Evolutionary conservation across 1,140 invertebrate species (phyloP).

Genomic region (Amphibalanus amphitrite): DNA sequence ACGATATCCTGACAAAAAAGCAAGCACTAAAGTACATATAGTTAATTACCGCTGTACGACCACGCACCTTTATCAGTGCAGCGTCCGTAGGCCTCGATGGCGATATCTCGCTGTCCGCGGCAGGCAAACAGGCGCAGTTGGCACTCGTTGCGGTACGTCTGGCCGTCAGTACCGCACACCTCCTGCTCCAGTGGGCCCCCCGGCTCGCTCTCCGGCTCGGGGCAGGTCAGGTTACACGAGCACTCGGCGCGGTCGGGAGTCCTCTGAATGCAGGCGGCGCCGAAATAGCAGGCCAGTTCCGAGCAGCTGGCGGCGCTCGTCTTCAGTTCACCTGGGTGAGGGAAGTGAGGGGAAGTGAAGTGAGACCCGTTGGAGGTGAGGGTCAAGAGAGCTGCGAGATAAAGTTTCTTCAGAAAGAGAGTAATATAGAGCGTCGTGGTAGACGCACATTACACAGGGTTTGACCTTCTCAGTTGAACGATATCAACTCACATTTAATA

Average conservation of each 20-base stretch:
- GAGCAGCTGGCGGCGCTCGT: slow-evolving; percentile 39
- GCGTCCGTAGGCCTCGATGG: slow-evolving; percentile 55
- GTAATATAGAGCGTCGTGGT: too few relatives aligned
- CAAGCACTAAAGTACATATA: too few relatives aligned
- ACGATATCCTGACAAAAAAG: too few relatives aligned
- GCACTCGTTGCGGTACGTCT: slow-evolving; percentile 56
- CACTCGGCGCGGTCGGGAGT: slow-evolving; percentile 44
- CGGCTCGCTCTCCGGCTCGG: not conserved
- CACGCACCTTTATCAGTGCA: slow-evolving; percentile 20
- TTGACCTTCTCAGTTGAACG: too few relatives aligned
- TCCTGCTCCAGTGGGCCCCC: slow-evolving; percentile 27
- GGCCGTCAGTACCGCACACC: slow-evolving; percentile 60
- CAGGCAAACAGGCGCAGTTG: slow-evolving; percentile 55
- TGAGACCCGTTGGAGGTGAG: too few relatives aligned
- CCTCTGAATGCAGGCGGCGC: slow-evolving; percentile 54
- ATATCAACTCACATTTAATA: too few relatives aligned
- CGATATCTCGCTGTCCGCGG: slow-evolving; percentile 60
- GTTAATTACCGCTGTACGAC: too few relatives aligned
- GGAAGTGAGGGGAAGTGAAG: too few relatives aligned
- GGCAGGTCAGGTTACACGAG: slow-evolving; percentile 23
- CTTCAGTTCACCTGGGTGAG: slow-evolving; percentile 2
- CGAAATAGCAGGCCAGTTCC: slow-evolving; percentile 61
- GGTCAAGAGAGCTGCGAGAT: too few relatives aligned
- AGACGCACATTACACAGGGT: too few relatives aligned
- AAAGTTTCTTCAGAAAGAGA: too few relatives aligned